Percentiles rank a stretch among this genome's conserved stretches.
Conservation (phyloP, 2,113 vertebrate genomes). For the Tiliqua scincoides region DNA sequence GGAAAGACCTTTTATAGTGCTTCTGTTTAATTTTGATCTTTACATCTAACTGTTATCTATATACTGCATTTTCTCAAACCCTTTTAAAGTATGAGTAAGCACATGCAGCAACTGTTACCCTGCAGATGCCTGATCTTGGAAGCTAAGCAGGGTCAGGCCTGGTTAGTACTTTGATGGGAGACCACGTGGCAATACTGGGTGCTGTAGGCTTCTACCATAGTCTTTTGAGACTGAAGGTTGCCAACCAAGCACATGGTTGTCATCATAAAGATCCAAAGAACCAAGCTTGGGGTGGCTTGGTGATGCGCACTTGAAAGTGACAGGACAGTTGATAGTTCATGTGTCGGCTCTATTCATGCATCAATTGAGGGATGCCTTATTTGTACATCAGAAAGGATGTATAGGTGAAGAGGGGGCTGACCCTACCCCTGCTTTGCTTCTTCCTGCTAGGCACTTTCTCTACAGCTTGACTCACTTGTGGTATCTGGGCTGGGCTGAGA, state of each 20-base stretch:
- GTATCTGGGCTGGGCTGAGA: not conserved
- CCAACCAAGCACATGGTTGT: no score
- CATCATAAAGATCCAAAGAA: slow-evolving; percentile 30
- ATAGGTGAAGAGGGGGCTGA: not conserved
- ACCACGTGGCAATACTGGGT: no score
- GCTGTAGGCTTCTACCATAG: no score
- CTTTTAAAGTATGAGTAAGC: slow-evolving; percentile 14
- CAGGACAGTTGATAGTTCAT: no score
- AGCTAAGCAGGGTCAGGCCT: no score
- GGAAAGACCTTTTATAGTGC: slow-evolving; percentile 28
- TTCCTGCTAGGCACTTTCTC: not conserved
- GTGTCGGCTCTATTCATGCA: not conserved
- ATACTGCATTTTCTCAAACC: slow-evolving; percentile 37
- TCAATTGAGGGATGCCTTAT: not conserved
- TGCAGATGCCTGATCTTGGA: no score
- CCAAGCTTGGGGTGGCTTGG: not conserved
- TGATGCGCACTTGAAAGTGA: not conserved
- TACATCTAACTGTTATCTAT: slow-evolving; percentile 57
- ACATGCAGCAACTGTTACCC: no score
- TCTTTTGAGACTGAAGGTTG: no score
- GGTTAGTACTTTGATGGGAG: no score
- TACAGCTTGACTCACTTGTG: no score
- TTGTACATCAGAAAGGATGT: not conserved
- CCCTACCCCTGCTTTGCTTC: not conserved
- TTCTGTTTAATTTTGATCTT: slow-evolving; percentile 51